Evolutionary conservation across 2,113 vertebrate genomes (phyloP), one percentile per base, ranked within the genome.

Genomic region (Addax nasomaculatus): DNA sequence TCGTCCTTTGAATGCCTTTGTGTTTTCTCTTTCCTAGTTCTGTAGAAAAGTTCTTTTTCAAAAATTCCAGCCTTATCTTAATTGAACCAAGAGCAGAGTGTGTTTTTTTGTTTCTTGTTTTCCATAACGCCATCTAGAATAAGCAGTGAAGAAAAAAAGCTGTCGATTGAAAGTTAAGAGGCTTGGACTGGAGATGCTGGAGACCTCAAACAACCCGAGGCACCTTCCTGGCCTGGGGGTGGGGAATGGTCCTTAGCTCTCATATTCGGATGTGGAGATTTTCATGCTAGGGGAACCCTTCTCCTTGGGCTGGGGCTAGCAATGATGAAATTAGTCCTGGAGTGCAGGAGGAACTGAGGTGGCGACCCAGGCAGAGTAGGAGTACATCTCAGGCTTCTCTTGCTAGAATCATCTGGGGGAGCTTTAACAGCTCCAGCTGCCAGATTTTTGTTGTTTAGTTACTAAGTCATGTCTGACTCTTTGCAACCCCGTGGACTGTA

Each of bases 81-180:
- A 36, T 7, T 30, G 53, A 88, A 27, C 88, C 81, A 60, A 95
- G 93, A 93, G 64, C 64, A 89, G 81, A 88, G 27, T n/a, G n/a
- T 90, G 85, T 86, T 90, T 81, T 97, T 96, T 96, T 96, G 88
- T 86, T 92, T 95, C 64, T 93, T 86, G 49, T 88, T 96, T 94
- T 91, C 93, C 91, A 11, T 89, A 53, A 79, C 79, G n/a, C 64
- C 16, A 8, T 92, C 36, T 84, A 30, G 80, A 92, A 81, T 79
- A 53, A 80, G 95, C 79, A 58, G 21, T 6, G 64, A 76, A 49
- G 39, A 27, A 36, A 64, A 81, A 67, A 87, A 30, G 9, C 29
- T 7, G 1, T 49, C 11, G 5, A 30, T 10, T 89, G 55, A 55
- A 80, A 89, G 67, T 95, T 73, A 5, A 16, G 78, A 90, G 81